Conservation (phyloP, 2,888 invertebrate species). For the Hypomecis atomaria region DNA sequence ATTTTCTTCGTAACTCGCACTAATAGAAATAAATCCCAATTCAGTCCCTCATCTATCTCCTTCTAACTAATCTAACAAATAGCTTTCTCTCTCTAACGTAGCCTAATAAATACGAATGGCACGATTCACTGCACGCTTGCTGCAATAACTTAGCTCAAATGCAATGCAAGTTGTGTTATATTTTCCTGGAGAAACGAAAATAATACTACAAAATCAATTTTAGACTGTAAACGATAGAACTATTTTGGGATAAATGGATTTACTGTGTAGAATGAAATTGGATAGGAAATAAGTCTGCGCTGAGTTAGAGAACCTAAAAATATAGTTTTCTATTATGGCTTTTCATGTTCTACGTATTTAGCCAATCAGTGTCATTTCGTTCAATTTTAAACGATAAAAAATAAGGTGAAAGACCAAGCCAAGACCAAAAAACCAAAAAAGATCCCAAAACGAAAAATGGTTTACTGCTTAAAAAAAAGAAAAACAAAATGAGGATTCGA, state of each 20-base stretch:
- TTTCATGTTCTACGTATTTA: too few species aligned
- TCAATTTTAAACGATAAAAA: too few species aligned
- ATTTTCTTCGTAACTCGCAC: background rate
- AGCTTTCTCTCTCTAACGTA: constrained; percentile 8
- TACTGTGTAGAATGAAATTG: background rate
- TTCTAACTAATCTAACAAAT: constrained; percentile 9
- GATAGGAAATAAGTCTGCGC: too few species aligned
- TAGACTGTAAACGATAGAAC: background rate
- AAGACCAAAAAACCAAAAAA: constrained; percentile 3
- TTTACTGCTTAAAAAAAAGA: background rate
- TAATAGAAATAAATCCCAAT: constrained; percentile 10
- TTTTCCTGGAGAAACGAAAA: constrained; percentile 8
- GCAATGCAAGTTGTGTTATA: background rate
- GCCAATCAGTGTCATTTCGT: too few species aligned
- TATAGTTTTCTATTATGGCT: too few species aligned
- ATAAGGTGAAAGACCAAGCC: too few species aligned
- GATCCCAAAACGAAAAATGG: background rate
- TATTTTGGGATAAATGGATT: background rate
- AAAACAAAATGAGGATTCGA: constrained; percentile 11
- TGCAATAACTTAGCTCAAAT: constrained; percentile 5
- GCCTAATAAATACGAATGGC: constrained; percentile 11
- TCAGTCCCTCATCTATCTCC: constrained; percentile 10
- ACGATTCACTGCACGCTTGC: constrained; percentile 6
- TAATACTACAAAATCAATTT: background rate
- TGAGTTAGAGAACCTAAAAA: too few species aligned